These are phyloP conservation scores for Mustela lutreola DNA, from an alignment of 2,113 vertebrate genomes.

Conservation along the genomic window DNA sequence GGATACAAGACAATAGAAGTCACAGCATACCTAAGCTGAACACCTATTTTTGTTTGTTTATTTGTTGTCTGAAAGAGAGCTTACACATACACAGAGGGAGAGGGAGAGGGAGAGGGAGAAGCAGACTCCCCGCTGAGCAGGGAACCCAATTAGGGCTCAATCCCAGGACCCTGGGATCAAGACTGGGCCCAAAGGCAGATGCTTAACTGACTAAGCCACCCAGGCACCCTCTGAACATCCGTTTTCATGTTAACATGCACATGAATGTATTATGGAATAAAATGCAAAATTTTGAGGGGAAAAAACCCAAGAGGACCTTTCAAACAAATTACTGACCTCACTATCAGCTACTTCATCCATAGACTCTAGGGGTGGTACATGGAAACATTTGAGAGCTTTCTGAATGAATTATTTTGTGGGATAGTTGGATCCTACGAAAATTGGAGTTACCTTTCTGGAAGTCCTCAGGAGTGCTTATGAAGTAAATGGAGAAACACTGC, in stretches of 20 bases:
- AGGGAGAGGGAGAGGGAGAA: no score
- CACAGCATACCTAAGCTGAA: not conserved
- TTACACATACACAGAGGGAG: no score
- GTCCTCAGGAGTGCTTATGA: not conserved
- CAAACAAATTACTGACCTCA: not conserved
- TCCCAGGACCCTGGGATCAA: no score
- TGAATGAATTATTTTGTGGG: slow-evolving; percentile 19
- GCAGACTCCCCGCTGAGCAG: no score
- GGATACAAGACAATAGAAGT: not conserved
- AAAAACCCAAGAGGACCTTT: not conserved
- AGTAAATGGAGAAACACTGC: not conserved
- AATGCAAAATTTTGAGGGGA: slow-evolving; percentile 7
- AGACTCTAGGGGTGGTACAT: not conserved
- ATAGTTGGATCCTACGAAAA: not conserved
- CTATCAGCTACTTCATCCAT: not conserved
- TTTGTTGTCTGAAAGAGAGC: no score
- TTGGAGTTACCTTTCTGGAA: not conserved
- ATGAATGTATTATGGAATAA: not conserved
- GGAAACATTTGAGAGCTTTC: not conserved
- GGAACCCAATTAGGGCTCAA: no score
- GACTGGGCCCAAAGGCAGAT: no score
- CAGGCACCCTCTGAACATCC: not conserved
- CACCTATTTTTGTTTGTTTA: not conserved
- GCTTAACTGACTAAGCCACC: no score
- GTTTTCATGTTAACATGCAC: slow-evolving; percentile 12